A percentile compares a stretch with the other conserved stretches of the same genome.
These are phyloP conservation scores for Maccullochella peelii DNA, from an alignment of 2,113 vertebrate species.

Conservation along the genomic window DNA sequence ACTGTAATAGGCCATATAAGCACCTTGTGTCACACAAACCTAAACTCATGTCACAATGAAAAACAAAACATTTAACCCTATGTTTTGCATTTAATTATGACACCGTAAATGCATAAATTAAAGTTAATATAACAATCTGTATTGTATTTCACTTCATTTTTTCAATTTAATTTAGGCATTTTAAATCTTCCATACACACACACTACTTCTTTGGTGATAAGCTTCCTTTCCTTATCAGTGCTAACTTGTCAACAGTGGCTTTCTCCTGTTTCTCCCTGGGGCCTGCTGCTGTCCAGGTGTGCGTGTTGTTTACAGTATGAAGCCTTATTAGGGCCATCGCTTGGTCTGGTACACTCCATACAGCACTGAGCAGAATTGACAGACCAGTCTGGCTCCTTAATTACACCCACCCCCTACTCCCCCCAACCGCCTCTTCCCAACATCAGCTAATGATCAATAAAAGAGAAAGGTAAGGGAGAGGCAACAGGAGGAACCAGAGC, in stretches of 20 bases:
- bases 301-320: conserved; percentile 84
- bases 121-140: background rate
- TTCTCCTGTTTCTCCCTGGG: conserved; percentile 42
- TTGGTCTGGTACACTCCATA: conserved; percentile 73
- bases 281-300: conserved; percentile 75
- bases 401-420: conserved; percentile 62
- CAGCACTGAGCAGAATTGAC: conserved; percentile 81
- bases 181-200: background rate
- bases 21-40: background rate
- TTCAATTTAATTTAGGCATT: background rate
- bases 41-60: background rate
- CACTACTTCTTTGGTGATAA: conserved; percentile 10
- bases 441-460: conserved; percentile 84
- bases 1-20: background rate
- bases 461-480: conserved; percentile 41
- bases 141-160: background rate
- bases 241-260: conserved; percentile 52
- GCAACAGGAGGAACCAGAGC: conserved; percentile 7
- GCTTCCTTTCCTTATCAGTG: conserved; percentile 47
- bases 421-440: conserved; percentile 64
- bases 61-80: background rate
- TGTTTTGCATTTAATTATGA: background rate
- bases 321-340: conserved; percentile 80
- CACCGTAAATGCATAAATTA: background rate
- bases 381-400: conserved; percentile 81